Evolutionary conservation across 2,888 invertebrate species (phyloP).

Genomic region (Himalopsyche tibetana): DNA sequence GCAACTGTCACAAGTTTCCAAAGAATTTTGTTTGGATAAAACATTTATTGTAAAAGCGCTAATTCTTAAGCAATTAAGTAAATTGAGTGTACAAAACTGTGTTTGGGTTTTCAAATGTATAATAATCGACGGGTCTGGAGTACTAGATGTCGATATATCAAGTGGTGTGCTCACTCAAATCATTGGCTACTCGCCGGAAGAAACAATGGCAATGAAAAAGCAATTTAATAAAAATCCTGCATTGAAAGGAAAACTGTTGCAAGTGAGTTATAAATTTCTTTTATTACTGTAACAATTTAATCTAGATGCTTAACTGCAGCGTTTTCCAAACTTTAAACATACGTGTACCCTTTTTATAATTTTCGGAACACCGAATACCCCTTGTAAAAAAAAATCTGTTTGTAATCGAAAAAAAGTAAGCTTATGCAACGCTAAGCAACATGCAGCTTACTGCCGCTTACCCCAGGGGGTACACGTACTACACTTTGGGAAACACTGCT

Average conservation of each 20-base stretch:
- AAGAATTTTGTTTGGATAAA: slow-evolving; percentile 70
- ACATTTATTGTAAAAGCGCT: slow-evolving; percentile 78
- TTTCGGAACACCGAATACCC: no score
- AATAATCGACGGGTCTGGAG: slow-evolving; percentile 78
- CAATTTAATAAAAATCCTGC: slow-evolving; percentile 71
- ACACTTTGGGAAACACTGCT: no score
- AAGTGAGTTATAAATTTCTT: slow-evolving; percentile 68
- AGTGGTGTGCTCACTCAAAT: slow-evolving; percentile 77
- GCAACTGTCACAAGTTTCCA: slow-evolving; percentile 71
- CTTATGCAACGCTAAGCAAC: no score
- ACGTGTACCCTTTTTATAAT: no score
- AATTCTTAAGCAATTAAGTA: slow-evolving; percentile 76
- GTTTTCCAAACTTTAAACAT: no score
- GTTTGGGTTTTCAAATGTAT: slow-evolving; percentile 78
- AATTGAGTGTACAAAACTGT: slow-evolving; percentile 75
- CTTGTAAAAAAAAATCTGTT: no score
- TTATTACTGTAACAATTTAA: background rate
- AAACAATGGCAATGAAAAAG: slow-evolving; percentile 73
- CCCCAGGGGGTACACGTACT: no score
- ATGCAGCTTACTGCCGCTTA: no score
- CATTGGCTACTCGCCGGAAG: slow-evolving; percentile 74
- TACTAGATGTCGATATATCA: slow-evolving; percentile 77
- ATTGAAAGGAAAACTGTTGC: slow-evolving; percentile 70
- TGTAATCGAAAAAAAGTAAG: no score
- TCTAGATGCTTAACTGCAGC: slow-evolving; percentile 48